These are phyloP conservation scores for Campylorhamphus procurvoides DNA, from an alignment of 2,113 vertebrate genomes.

Conservation along the genomic window DNA sequence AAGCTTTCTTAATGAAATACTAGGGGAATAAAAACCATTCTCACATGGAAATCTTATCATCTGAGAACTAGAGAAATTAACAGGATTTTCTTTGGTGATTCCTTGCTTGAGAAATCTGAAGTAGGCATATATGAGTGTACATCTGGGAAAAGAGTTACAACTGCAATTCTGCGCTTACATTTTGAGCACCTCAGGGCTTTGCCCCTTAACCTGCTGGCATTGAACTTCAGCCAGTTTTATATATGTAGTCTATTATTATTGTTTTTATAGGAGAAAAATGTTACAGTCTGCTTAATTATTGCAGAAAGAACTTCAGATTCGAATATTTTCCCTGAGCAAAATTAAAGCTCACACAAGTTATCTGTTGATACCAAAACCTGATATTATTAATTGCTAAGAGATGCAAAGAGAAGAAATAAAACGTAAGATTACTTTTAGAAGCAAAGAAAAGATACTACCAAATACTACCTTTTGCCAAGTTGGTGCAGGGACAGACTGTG, in stretches of 20 bases:
- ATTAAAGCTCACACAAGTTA: too few relatives aligned
- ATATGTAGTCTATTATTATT: not conserved
- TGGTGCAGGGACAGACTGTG: too few relatives aligned
- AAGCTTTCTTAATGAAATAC: not conserved
- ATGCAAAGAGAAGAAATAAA: too few relatives aligned
- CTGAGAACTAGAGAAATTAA: not conserved
- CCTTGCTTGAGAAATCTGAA: not conserved
- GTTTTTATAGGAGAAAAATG: not conserved
- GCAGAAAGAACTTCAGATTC: too few relatives aligned
- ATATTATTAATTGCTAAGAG: too few relatives aligned
- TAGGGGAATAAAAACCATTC: not conserved
- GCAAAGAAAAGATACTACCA: too few relatives aligned
- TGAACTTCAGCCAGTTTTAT: not conserved
- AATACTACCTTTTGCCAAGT: too few relatives aligned
- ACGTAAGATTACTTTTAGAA: too few relatives aligned
- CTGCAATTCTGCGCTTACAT: not conserved
- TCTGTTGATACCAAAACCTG: too few relatives aligned
- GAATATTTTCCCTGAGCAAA: too few relatives aligned
- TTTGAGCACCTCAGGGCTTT: not conserved
- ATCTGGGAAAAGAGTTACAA: not conserved
- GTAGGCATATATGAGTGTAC: rapidly evolving
- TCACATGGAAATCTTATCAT: not conserved
- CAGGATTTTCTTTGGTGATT: not conserved
- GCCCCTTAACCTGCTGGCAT: not conserved
- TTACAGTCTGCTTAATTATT: too few relatives aligned